These are phyloP conservation scores for Scaptomyza montana DNA, from an alignment of 1,140 invertebrate genomes.

Conservation along the genomic window DNA sequence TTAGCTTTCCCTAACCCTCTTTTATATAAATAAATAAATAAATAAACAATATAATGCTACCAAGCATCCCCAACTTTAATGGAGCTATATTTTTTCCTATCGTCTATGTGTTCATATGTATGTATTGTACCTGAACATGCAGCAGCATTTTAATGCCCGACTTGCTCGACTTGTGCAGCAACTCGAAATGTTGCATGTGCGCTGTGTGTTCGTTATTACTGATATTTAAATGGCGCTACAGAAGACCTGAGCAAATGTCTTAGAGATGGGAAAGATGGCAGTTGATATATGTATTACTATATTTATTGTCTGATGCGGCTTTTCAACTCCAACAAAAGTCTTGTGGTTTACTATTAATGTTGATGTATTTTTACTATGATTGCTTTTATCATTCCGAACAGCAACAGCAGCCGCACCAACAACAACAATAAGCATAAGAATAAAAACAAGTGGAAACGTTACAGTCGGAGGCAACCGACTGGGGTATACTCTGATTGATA, in stretches of 20 bases:
- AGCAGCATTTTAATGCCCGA: constrained; percentile 67
- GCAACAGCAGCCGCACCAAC: constrained; percentile 4
- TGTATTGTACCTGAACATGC: constrained; percentile 39
- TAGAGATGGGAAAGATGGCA: background rate
- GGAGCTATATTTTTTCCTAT: no score
- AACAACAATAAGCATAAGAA: constrained; percentile 26
- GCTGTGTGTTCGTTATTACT: constrained; percentile 60
- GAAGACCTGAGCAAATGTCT: background rate
- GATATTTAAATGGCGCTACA: constrained; percentile 64
- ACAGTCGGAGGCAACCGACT: no score
- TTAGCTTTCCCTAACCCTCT: background rate
- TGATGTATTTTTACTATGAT: constrained; percentile 71
- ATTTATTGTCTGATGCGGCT: constrained; percentile 1
- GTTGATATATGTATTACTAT: background rate
- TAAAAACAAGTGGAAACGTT: background rate
- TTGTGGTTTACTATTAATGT: constrained; percentile 58
- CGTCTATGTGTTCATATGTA: no score
- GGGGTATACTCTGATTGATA: no score
- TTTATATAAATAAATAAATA: no score
- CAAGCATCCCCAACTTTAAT: no score
- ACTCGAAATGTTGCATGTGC: constrained; percentile 24
- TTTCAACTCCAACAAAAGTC: constrained; percentile 21
- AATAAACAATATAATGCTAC: no score
- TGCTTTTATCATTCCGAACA: constrained; percentile 51
- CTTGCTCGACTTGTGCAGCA: constrained; percentile 31